phyloP scores from a whole-genome alignment of 2,888 invertebrate species.

The Agonopterix subpropinquella region DNA sequence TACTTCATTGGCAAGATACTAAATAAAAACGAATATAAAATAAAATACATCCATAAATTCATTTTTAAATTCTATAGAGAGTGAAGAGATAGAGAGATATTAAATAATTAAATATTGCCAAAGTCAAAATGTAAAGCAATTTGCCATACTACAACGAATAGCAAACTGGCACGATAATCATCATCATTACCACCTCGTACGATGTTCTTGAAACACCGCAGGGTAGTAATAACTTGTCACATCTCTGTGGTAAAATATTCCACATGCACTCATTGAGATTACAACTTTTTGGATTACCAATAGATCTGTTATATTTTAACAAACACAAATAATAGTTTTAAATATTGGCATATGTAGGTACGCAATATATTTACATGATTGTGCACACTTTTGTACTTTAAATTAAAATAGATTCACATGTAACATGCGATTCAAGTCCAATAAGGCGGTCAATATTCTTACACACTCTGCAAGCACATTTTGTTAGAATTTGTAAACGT shows the following conservation, averaged over 20 bases:
- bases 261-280: constrained; percentile 69
- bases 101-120: constrained; percentile 34
- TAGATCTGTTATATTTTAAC: constrained; percentile 38
- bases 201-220: constrained; percentile 61
- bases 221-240: constrained; percentile 50
- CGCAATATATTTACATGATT: constrained; percentile 66
- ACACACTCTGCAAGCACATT: constrained; percentile 60
- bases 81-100: constrained; percentile 64
- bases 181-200: constrained; percentile 47
- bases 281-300: constrained; percentile 55
- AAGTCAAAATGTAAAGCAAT: constrained; percentile 49
- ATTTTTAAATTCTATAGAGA: constrained; percentile 61
- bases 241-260: constrained; percentile 37
- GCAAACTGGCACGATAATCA: constrained; percentile 45
- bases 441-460: constrained; percentile 43
- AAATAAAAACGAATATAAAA: constrained; percentile 39
- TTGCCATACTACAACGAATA: constrained; percentile 67
- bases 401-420: constrained; percentile 59
- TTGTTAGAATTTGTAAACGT: constrained; percentile 16
- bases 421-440: constrained; percentile 56
- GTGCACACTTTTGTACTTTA: constrained; percentile 72
- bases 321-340: constrained; percentile 30
- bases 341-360: constrained; percentile 39
- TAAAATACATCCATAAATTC: constrained; percentile 52
- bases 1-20: constrained; percentile 73